Percentiles rank a stretch among this genome's conserved stretches.
Conservation (phyloP, 2,113 vertebrate species). For the Labeo rohita region DNA sequence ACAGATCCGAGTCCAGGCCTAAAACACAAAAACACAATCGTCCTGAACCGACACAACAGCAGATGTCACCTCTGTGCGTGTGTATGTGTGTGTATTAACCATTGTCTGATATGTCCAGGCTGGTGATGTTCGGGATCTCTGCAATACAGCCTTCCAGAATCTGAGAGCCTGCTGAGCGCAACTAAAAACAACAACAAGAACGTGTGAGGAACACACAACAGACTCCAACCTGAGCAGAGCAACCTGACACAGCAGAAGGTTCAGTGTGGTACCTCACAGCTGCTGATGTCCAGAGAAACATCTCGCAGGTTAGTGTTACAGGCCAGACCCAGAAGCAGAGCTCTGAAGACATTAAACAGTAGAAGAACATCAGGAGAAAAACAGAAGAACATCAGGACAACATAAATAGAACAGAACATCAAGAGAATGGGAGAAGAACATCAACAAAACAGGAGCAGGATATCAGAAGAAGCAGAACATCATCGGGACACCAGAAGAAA, state of each 20-base stretch:
- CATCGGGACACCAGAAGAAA: not conserved
- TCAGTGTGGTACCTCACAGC: constrained; percentile 86
- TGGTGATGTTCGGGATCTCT: constrained; percentile 95
- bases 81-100: constrained; percentile 73
- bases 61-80: constrained; percentile 39
- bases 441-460: not conserved
- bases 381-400: not conserved
- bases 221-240: not conserved
- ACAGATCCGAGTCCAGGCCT: constrained; percentile 94
- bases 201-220: constrained; percentile 27
- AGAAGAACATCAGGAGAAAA: not conserved
- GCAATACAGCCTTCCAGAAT: constrained; percentile 97
- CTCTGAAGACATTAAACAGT: constrained; percentile 72
- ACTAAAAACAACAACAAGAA: constrained; percentile 71
- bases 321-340: constrained; percentile 90
- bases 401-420: not conserved
- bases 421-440: not conserved
- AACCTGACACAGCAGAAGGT: not conserved
- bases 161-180: constrained; percentile 93
- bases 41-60: not conserved
- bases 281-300: constrained; percentile 93
- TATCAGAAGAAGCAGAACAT: not conserved
- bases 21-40: not conserved
- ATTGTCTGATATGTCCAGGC: constrained; percentile 97
- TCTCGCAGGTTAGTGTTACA: constrained; percentile 92